Percentiles rank a stretch among this genome's conserved stretches.
phyloP scores from a whole-genome alignment of 2,888 invertebrate species.

The Automeris io region DNA sequence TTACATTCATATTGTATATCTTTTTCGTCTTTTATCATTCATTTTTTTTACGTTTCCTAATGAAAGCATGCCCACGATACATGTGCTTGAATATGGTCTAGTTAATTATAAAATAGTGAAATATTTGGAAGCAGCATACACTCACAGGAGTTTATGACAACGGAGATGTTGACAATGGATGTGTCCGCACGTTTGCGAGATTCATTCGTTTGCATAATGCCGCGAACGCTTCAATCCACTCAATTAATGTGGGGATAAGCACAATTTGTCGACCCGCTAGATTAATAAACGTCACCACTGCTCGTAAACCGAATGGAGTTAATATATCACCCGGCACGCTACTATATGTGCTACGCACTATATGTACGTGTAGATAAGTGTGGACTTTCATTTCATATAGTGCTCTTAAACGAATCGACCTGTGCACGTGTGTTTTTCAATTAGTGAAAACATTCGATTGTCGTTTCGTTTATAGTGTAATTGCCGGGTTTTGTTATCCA shows the following conservation, averaged over 20 bases:
- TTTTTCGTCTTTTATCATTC: no score
- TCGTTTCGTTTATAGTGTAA: slow-evolving; percentile 72
- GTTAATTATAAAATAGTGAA: neutral
- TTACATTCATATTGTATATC: no score
- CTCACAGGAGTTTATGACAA: neutral
- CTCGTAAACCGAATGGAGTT: slow-evolving; percentile 67
- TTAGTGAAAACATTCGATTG: slow-evolving; percentile 73
- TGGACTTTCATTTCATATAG: slow-evolving; percentile 71
- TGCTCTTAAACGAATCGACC: slow-evolving; percentile 66
- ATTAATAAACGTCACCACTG: slow-evolving; percentile 64
- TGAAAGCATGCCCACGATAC: no score
- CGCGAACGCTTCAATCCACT: slow-evolving; percentile 31
- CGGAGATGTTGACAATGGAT: neutral
- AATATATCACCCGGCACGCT: slow-evolving; percentile 65
- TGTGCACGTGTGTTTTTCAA: slow-evolving; percentile 63
- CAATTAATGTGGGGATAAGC: slow-evolving; percentile 47
- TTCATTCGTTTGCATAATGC: slow-evolving; percentile 31
- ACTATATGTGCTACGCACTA: no score
- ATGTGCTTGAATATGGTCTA: neutral
- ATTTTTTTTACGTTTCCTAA: no score
- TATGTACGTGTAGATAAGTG: no score
- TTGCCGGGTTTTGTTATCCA: slow-evolving; percentile 68
- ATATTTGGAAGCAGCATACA: neutral
- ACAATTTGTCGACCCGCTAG: slow-evolving; percentile 48
- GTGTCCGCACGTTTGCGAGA: neutral